phyloP scores from a whole-genome alignment of 2,888 invertebrate species.

The Drosophila sordidula region DNA sequence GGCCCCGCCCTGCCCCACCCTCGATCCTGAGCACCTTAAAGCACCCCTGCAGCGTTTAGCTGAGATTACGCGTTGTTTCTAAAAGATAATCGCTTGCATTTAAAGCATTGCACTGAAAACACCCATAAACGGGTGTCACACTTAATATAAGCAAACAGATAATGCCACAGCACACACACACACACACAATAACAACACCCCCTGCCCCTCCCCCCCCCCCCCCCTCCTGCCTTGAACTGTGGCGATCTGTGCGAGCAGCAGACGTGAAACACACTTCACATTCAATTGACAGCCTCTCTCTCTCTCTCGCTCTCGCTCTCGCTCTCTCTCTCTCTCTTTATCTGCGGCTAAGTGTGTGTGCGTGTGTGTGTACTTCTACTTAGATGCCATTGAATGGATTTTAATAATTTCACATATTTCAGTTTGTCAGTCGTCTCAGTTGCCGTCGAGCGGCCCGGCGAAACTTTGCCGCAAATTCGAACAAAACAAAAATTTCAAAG shows the following conservation, averaged over 20 bases:
- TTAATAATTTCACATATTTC: constrained; percentile 66
- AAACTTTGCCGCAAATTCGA: constrained; percentile 44
- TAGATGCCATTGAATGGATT: constrained; percentile 66
- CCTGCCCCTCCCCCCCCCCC: neutral
- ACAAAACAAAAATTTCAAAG: constrained; percentile 5
- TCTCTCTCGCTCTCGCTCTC: neutral
- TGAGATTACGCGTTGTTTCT: constrained; percentile 35
- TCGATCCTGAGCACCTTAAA: neutral
- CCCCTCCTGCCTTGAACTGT: neutral
- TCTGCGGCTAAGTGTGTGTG: neutral
- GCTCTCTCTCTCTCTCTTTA: neutral
- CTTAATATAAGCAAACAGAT: constrained; percentile 15
- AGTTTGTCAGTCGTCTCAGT: constrained; percentile 58
- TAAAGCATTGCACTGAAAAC: constrained; percentile 47
- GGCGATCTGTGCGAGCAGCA: constrained; percentile 21
- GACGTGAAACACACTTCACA: constrained; percentile 48
- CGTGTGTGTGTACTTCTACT: constrained; percentile 44
- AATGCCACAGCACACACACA: constrained; percentile 6
- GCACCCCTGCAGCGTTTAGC: constrained; percentile 11
- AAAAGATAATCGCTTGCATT: constrained; percentile 54
- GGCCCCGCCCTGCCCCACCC: neutral
- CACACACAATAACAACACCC: neutral
- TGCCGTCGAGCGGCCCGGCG: constrained; percentile 45
- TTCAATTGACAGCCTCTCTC: constrained; percentile 50
- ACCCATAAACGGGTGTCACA: constrained; percentile 43